These are phyloP conservation scores for Lagria hirta DNA, from an alignment of 2,888 invertebrate genomes.

Conservation along the genomic window DNA sequence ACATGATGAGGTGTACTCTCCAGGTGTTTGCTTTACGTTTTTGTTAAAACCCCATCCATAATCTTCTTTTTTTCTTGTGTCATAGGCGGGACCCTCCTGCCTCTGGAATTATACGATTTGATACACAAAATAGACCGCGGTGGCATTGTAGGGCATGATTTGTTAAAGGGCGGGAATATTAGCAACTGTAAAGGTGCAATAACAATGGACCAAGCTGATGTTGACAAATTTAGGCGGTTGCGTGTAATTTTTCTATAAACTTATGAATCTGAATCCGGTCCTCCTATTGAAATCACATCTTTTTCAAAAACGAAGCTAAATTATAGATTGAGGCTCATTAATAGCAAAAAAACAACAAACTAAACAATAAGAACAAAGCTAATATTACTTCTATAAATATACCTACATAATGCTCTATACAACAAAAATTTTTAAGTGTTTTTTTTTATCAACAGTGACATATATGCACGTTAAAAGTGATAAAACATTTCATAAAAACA, in stretches of 20 bases:
- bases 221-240: constrained; percentile 49
- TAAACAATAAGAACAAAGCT: no score
- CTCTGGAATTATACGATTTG: constrained; percentile 55
- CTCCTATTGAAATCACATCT: not conserved
- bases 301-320: not conserved
- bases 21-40: constrained; percentile 40
- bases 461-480: no score
- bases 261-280: constrained; percentile 36
- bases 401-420: no score
- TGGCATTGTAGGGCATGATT: constrained; percentile 45
- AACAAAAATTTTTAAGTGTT: no score
- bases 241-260: constrained; percentile 47
- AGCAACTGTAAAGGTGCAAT: constrained; percentile 42
- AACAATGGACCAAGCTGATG: constrained; percentile 44
- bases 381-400: no score
- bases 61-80: constrained; percentile 38
- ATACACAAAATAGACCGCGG: constrained; percentile 49
- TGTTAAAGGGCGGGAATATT: constrained; percentile 45
- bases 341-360: no score
- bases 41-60: constrained; percentile 35
- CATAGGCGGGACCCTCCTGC: constrained; percentile 50
- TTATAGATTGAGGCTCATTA: not conserved
- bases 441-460: no score
- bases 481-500: no score
- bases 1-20: no score